phyloP scores from a whole-genome alignment of 2,113 vertebrate genomes.

The Bungarus multicinctus region DNA sequence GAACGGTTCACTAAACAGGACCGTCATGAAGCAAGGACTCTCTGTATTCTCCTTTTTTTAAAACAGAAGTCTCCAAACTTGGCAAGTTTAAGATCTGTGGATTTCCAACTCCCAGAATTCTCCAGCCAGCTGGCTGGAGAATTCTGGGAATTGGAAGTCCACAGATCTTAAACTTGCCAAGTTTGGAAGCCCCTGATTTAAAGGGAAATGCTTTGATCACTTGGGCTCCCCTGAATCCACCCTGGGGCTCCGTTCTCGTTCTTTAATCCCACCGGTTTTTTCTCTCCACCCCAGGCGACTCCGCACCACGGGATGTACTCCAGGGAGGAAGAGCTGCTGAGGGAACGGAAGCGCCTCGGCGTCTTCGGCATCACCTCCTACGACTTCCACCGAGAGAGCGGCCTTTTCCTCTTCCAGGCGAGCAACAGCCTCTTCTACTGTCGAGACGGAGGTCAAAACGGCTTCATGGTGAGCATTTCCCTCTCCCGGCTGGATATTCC shows the following conservation, averaged over 20 bases:
- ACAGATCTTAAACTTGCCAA: too few relatives aligned
- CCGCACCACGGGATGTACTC: constrained; percentile 94
- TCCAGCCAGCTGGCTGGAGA: too few relatives aligned
- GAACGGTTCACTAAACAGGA: too few relatives aligned
- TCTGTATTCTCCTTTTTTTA: too few relatives aligned
- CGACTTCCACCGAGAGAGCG: constrained; percentile 90
- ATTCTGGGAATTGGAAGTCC: too few relatives aligned
- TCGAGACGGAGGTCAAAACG: constrained; percentile 89
- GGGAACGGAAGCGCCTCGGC: constrained; percentile 91
- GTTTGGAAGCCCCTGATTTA: not conserved
- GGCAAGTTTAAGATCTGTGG: too few relatives aligned
- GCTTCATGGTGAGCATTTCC: constrained; percentile 85
- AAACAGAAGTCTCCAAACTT: too few relatives aligned
- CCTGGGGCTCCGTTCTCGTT: not conserved
- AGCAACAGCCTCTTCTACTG: constrained; percentile 98
- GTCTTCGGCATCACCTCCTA: constrained; percentile 97
- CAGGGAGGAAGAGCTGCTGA: constrained; percentile 90
- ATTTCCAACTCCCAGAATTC: too few relatives aligned
- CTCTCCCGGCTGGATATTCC: too few relatives aligned
- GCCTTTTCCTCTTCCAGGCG: constrained; percentile 97
- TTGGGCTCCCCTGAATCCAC: not conserved
- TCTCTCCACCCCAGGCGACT: constrained; percentile 76
- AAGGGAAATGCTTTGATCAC: not conserved
- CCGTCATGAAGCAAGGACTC: too few relatives aligned
- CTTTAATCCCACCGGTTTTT: not conserved